Evolutionary conservation across 1,140 invertebrate genomes (phyloP), one percentile per base, ranked within the genome.

Genomic region (Tenebrio molitor): DNA sequence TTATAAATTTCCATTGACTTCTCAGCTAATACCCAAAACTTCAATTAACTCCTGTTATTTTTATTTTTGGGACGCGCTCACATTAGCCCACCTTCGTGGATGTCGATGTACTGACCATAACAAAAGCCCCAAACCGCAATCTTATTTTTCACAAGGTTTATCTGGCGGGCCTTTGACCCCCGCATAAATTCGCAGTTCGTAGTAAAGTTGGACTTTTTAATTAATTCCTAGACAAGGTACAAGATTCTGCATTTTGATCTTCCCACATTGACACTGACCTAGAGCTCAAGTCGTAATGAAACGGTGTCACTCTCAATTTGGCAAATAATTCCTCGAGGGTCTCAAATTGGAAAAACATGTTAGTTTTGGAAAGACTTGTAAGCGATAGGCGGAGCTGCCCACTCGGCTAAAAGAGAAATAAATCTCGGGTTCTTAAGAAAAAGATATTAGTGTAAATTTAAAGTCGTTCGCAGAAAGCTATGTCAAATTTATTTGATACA

Each of bases 271-370:
- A 58, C 50, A 23, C 23, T 58, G 50, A 53, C 46, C 46, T n/a
- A 53, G 17, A 53, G 46, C 21, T 29, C 21, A 58, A 29, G 12
- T 58, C 5, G 1, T 58, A 58, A 58, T 58, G 23, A 58, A 58
- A 58, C 23, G 21, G 50, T 58, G 50, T 29, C 50, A 29, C 3
- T 33, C 50, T n/a, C 23, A 58, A 6, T 58, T 58, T 58, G 50
- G 50, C 23, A 29, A 58, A 58, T 58, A 58, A 58, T 58, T 29
- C 15, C 12, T 58, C 23, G 19, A 58, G 21, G n/a, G 44, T 14
- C 21, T 58, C 29, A 58, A 58, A 58, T 58, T 58, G 50, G 50
- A 58, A 58, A 58, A 29, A 58, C 50, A 29, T 58, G 50, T 58
- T 58, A 15, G 16, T 58, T 58, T 58, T 12, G 50, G 3, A 58